phyloP scores from a whole-genome alignment of 2,113 vertebrate species.

The Numenius arquata region DNA sequence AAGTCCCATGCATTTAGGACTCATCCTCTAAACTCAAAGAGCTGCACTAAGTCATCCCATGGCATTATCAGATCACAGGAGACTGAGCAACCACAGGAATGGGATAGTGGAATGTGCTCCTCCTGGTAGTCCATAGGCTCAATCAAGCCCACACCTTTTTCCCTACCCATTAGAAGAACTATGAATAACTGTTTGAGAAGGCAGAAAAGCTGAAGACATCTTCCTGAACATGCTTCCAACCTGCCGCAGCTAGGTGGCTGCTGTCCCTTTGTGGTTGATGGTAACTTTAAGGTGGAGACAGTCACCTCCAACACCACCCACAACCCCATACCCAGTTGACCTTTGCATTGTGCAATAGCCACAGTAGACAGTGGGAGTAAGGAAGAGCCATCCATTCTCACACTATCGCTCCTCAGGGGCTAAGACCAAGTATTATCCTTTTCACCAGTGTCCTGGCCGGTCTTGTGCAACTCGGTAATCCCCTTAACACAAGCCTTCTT shows the following conservation, averaged over 20 bases:
- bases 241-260: not conserved
- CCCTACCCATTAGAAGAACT: not conserved
- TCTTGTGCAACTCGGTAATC: not conserved
- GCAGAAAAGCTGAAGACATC: not conserved
- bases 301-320: not conserved
- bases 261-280: not conserved
- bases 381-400: not conserved
- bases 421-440: not conserved
- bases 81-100: not conserved
- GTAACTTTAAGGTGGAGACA: not conserved
- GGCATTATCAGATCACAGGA: not conserved
- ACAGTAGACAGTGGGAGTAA: not conserved
- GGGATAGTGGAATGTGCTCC: fast-evolving
- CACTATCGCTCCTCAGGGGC: not conserved
- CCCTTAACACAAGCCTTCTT: not conserved
- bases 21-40: not conserved
- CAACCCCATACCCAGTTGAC: not conserved
- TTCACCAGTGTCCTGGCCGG: not conserved
- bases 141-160: not conserved
- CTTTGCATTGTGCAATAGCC: not conserved
- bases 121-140: not conserved
- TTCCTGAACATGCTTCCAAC: not conserved
- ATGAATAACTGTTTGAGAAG: not conserved
- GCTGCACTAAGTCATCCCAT: not conserved
- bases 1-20: not conserved